Conservation (phyloP, 2,797 vertebrate species). For the Typhlichthys eigenmanni region DNA sequence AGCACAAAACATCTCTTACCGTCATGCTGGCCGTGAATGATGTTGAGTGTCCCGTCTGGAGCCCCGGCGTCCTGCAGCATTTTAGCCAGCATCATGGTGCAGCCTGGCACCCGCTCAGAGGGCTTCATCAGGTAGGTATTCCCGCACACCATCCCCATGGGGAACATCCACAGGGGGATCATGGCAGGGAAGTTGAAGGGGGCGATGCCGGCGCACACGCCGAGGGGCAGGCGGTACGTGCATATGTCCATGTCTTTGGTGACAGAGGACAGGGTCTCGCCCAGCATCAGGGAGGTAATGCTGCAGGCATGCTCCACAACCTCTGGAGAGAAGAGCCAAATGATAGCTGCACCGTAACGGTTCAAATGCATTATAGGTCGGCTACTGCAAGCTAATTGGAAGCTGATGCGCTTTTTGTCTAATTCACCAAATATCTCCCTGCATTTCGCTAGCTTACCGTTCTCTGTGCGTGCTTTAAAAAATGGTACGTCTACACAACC, state of each 20-base stretch:
- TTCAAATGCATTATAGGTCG: background rate
- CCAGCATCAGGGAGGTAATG: constrained; percentile 92
- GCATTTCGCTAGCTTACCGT: no score
- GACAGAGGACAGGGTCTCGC: constrained; percentile 94
- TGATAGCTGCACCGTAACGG: background rate
- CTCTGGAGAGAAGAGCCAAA: constrained; percentile 78
- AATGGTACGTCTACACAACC: no score
- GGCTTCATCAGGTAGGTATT: constrained; percentile 97
- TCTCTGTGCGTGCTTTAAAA: no score
- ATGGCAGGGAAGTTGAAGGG: constrained; percentile 98
- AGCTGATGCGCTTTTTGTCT: no score
- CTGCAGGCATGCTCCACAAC: constrained; percentile 95
- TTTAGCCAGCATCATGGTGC: constrained; percentile 90
- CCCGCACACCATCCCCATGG: constrained; percentile 93
- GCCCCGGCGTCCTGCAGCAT: constrained; percentile 92
- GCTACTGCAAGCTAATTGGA: no score
- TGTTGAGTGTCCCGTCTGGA: constrained; percentile 90
- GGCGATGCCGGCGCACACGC: constrained; percentile 92
- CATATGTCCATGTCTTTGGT: constrained; percentile 96
- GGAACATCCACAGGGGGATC: constrained; percentile 99
- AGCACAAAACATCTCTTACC: constrained; percentile 70
- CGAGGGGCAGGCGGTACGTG: constrained; percentile 89
- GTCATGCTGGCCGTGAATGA: constrained; percentile 92
- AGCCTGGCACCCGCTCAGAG: constrained; percentile 91
- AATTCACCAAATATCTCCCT: no score